These are phyloP conservation scores for Psix sp. DNA, from an alignment of 1,140 invertebrate genomes.

Conservation along the genomic window DNA sequence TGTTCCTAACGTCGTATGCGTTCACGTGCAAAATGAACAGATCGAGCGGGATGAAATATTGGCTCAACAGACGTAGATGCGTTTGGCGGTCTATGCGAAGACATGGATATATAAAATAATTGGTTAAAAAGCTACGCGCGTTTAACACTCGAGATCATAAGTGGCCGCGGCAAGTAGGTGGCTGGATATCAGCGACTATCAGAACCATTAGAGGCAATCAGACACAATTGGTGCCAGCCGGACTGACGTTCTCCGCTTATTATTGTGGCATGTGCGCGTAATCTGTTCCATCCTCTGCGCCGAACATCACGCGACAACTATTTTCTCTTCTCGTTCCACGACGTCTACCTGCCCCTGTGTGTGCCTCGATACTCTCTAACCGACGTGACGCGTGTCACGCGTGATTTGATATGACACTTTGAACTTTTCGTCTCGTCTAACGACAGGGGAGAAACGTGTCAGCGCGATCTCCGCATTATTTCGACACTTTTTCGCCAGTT, in stretches of 20 bases:
- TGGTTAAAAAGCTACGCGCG: conserved; percentile 60
- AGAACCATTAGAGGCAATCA: conserved; percentile 67
- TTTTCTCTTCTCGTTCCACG: conserved; percentile 49
- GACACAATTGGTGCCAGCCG: conserved; percentile 64
- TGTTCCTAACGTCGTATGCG: too few relatives aligned
- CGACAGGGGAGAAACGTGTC: conserved; percentile 3
- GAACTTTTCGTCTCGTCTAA: conserved; percentile 31
- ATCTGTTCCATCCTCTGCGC: conserved; percentile 67
- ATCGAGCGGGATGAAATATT: background rate
- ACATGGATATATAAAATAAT: conserved; percentile 55
- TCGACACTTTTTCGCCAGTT: too few relatives aligned
- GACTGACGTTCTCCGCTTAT: conserved; percentile 63
- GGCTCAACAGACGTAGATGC: conserved; percentile 9
- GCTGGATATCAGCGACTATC: conserved; percentile 65
- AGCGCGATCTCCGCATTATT: too few relatives aligned
- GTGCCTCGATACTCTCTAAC: conserved; percentile 15
- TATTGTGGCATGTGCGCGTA: conserved; percentile 68
- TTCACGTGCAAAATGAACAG: too few relatives aligned
- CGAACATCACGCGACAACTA: conserved; percentile 56
- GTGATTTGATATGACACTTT: conserved; percentile 46
- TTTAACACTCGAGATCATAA: conserved; percentile 62
- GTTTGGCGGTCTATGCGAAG: conserved; percentile 12
- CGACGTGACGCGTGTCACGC: conserved; percentile 50
- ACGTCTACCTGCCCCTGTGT: conserved; percentile 32
- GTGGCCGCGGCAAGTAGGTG: conserved; percentile 63